Evolutionary conservation across 1,140 invertebrate species (phyloP).

Genomic region (Mya arenaria): DNA sequence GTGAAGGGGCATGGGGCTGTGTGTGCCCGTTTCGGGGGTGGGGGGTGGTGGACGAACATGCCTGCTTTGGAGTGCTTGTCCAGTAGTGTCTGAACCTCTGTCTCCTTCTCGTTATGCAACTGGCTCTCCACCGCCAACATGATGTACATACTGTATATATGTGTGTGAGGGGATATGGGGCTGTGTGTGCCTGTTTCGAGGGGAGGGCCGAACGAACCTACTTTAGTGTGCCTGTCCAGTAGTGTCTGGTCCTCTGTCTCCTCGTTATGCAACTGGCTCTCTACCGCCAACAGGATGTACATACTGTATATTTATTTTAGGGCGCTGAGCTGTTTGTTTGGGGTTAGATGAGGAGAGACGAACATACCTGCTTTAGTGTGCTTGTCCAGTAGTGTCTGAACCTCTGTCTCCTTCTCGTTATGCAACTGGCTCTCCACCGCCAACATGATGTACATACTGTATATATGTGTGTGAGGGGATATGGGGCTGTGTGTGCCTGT

Average conservation of each 20-base stretch:
- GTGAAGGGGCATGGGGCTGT: too few species aligned
- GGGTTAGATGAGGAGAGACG: too few species aligned
- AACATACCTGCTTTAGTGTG: constrained; percentile 74
- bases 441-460: constrained; percentile 77
- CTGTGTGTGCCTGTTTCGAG: too few species aligned
- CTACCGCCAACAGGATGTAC: constrained; percentile 78
- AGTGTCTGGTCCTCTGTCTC: constrained; percentile 74
- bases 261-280: constrained; percentile 77
- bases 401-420: constrained; percentile 75
- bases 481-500: too few species aligned
- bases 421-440: constrained; percentile 78
- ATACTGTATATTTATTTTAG: too few species aligned
- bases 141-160: too few species aligned
- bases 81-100: constrained; percentile 73
- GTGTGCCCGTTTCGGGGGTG: too few species aligned
- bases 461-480: too few species aligned
- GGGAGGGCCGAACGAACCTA: too few species aligned
- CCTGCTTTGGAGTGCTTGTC: constrained; percentile 77
- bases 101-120: constrained; percentile 75
- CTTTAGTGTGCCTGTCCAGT: constrained; percentile 76
- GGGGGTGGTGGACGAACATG: too few species aligned
- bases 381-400: constrained; percentile 74
- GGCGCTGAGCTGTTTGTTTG: too few species aligned
- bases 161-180: too few species aligned
- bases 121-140: constrained; percentile 78